These are phyloP conservation scores for Synanthedon tipuliformis DNA, from an alignment of 2,888 invertebrate genomes.

Conservation along the genomic window DNA sequence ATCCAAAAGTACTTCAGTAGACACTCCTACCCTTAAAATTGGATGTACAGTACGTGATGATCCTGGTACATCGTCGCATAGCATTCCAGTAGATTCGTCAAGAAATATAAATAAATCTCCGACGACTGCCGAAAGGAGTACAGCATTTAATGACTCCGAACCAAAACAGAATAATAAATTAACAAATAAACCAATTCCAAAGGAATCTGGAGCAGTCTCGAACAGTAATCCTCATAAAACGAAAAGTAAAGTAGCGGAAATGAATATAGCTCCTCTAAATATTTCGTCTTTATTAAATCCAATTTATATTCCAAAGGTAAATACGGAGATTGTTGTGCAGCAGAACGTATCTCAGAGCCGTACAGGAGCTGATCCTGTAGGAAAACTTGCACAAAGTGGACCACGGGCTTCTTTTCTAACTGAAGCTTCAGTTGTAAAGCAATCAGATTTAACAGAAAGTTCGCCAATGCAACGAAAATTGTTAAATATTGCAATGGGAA, in stretches of 20 bases:
- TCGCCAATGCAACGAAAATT: neutral
- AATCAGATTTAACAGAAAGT: neutral
- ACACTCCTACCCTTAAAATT: conserved; percentile 49
- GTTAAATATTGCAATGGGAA: neutral
- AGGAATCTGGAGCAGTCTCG: too few species aligned
- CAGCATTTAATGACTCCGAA: neutral
- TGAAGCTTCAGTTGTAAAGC: neutral
- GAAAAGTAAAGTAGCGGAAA: conserved; percentile 1
- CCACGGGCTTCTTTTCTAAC: too few species aligned
- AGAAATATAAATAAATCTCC: too few species aligned
- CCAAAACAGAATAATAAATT: neutral
- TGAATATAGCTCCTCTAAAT: conserved; percentile 32
- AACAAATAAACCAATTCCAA: neutral
- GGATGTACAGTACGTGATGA: conserved; percentile 18
- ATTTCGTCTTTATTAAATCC: conserved; percentile 51
- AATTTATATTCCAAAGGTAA: conserved; percentile 25
- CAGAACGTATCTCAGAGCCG: too few species aligned
- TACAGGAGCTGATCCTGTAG: too few species aligned
- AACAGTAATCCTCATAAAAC: neutral
- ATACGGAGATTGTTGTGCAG: too few species aligned
- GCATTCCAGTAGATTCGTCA: too few species aligned
- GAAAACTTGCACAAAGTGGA: too few species aligned
- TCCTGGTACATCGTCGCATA: neutral
- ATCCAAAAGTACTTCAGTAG: conserved; percentile 9
- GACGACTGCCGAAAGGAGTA: too few species aligned